Conservation (phyloP, 2,888 invertebrate species). For the Drosophila hamatofila region DNA sequence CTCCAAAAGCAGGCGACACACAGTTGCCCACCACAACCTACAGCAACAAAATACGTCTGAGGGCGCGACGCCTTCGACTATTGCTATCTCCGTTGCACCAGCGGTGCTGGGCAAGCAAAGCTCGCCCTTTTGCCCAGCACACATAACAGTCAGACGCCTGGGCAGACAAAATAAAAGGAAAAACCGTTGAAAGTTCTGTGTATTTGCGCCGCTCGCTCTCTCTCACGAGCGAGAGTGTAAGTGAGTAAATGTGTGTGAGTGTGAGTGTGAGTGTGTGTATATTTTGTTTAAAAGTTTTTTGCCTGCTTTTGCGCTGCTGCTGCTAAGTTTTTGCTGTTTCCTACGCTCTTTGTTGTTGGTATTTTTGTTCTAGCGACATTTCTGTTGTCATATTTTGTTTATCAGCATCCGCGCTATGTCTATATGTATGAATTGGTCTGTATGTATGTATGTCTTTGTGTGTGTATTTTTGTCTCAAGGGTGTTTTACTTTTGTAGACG, state of each 20-base stretch:
- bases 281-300: slow-evolving; percentile 32
- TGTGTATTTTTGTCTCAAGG: slow-evolving; percentile 70
- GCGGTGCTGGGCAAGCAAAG: slow-evolving; percentile 1
- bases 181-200: slow-evolving; percentile 59
- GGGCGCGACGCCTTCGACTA: slow-evolving; percentile 58
- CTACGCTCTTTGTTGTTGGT: slow-evolving; percentile 16
- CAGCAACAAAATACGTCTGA: slow-evolving; percentile 83
- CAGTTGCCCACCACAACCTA: slow-evolving; percentile 76
- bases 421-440: neutral
- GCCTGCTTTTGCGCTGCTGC: slow-evolving; percentile 32
- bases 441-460: neutral
- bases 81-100: slow-evolving; percentile 45
- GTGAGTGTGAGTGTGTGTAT: neutral
- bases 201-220: slow-evolving; percentile 12
- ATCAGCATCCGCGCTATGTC: slow-evolving; percentile 36
- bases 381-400: slow-evolving; percentile 42
- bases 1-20: slow-evolving; percentile 36
- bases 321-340: slow-evolving; percentile 28
- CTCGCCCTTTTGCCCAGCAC: slow-evolving; percentile 20
- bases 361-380: slow-evolving; percentile 31
- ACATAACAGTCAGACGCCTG: slow-evolving; percentile 51
- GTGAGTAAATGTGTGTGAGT: slow-evolving; percentile 11
- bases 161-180: slow-evolving; percentile 59
- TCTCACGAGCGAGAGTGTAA: slow-evolving; percentile 3
- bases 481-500: slow-evolving; percentile 54